Evolutionary conservation across 2,113 vertebrate species (phyloP).

Genomic region (Neodon shergylaensis): DNA sequence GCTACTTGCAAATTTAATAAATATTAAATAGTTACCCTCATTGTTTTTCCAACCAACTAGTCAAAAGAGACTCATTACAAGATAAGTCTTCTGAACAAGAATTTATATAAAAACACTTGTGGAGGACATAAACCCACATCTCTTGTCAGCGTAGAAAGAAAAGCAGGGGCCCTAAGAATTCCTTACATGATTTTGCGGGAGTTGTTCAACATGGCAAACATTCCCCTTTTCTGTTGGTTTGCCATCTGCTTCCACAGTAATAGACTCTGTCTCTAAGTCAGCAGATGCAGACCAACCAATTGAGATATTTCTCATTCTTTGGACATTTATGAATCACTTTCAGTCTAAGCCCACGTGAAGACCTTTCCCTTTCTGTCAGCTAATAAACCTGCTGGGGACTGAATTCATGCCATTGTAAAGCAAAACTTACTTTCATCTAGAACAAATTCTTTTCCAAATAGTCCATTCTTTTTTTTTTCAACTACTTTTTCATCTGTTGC

Average conservation of each 20-base stretch:
- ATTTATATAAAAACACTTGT: neutral
- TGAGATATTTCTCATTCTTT: neutral
- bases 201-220: neutral
- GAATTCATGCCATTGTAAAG: neutral
- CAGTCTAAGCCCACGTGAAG: neutral
- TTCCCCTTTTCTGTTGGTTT: neutral
- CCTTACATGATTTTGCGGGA: neutral
- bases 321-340: neutral
- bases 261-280: neutral
- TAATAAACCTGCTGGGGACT: accelerated
- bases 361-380: neutral
- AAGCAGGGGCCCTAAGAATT: neutral
- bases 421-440: neutral
- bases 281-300: neutral
- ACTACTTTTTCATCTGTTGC: neutral
- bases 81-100: neutral
- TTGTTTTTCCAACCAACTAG: neutral
- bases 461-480: neutral
- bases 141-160: neutral
- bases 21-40: neutral
- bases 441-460: neutral
- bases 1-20: neutral
- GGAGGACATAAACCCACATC: neutral
- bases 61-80: neutral
- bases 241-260: neutral